Evolutionary conservation across 2,113 vertebrate species (phyloP).

Genomic region (Stigmatopora nigra): DNA sequence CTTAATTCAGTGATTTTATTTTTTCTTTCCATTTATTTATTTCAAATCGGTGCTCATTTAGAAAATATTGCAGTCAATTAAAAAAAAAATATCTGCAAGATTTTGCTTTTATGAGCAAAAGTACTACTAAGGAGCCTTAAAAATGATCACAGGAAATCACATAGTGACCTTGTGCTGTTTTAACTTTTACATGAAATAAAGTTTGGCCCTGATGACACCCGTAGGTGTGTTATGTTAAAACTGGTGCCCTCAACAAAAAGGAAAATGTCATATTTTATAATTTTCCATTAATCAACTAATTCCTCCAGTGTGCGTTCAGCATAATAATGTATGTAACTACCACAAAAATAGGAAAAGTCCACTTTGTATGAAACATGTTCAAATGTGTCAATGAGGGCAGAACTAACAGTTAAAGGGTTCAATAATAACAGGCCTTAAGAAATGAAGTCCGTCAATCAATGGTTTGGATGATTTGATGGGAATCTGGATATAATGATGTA

Average conservation of each 20-base stretch:
- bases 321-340: not conserved
- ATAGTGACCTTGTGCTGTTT: no score
- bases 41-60: no score
- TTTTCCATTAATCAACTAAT: not conserved
- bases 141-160: no score
- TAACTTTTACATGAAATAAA: not conserved
- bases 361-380: not conserved
- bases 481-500: not conserved
- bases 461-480: not conserved
- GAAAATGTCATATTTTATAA: not conserved
- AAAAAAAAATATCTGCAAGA: no score
- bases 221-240: not conserved
- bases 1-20: no score
- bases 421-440: not conserved
- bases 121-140: no score
- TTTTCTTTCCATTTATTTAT: no score
- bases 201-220: not conserved
- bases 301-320: not conserved
- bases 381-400: not conserved
- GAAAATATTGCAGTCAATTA: no score
- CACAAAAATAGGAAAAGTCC: not conserved
- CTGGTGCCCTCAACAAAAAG: not conserved
- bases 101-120: no score
- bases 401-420: not conserved
- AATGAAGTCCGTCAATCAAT: not conserved